These are phyloP conservation scores for Camelus dromedarius DNA, from an alignment of 2,113 vertebrate genomes.

Conservation along the genomic window DNA sequence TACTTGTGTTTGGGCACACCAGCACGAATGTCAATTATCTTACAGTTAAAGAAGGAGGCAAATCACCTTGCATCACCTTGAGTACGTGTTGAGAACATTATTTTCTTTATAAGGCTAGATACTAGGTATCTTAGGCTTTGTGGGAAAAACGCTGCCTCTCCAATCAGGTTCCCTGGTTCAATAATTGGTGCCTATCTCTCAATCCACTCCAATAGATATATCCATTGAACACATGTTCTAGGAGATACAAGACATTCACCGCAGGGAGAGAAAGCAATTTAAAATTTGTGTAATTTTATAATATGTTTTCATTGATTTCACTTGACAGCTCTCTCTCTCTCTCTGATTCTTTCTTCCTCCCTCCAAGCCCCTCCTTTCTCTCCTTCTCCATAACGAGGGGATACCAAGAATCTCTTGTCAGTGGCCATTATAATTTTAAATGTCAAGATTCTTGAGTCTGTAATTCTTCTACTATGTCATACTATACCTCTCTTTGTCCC, in stretches of 20 bases:
- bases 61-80: background rate
- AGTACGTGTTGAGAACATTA: background rate
- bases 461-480: background rate
- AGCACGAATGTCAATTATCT: background rate
- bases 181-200: background rate
- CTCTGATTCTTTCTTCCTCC: background rate
- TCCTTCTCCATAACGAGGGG: background rate
- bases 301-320: background rate
- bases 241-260: background rate
- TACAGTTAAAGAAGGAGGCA: background rate
- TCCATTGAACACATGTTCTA: background rate
- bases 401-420: background rate
- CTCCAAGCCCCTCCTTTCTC: rapidly evolving
- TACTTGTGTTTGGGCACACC: background rate
- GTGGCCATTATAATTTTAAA: background rate
- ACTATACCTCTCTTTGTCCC: rapidly evolving
- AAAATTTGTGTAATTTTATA: background rate
- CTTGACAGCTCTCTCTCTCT: background rate
- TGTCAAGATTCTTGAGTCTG: background rate
- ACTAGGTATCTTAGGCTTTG: background rate
- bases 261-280: background rate
- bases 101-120: background rate
- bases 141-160: background rate
- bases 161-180: rapidly evolving
- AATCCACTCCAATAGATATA: background rate